phyloP scores from a whole-genome alignment of 2,797 vertebrate species.

The Cryptoblepharus egeriae region DNA sequence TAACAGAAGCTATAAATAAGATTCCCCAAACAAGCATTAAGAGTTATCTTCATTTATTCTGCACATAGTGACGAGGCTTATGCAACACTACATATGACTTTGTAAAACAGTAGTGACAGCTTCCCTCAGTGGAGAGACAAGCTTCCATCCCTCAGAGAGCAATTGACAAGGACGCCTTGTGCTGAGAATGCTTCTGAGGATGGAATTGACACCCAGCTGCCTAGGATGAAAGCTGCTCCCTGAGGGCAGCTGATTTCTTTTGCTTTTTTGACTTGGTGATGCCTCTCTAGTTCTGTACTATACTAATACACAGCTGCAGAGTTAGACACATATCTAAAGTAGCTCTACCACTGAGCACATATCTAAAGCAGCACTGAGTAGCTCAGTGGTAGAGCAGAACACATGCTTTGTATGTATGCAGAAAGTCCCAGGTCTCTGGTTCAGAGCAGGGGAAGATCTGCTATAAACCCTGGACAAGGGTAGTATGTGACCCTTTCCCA shows the following conservation, averaged over 20 bases:
- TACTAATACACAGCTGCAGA: neutral
- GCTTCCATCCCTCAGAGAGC: neutral
- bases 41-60: constrained; percentile 8
- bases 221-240: neutral
- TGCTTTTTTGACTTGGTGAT: neutral
- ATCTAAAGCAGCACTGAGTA: neutral
- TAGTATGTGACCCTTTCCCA: no score
- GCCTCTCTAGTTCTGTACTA: neutral
- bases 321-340: neutral
- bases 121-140: neutral
- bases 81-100: neutral
- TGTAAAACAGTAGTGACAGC: neutral
- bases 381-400: neutral
- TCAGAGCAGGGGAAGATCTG: no score
- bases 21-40: neutral
- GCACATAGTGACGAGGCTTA: neutral
- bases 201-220: neutral
- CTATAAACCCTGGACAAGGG: no score
- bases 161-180: neutral
- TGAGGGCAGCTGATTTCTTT: neutral
- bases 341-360: neutral
- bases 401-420: no score
- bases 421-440: no score
- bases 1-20: neutral
- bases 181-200: neutral